Percentiles rank a stretch among this genome's conserved stretches.
Conservation (phyloP, 2,797 vertebrate species). For the Sebastes itinus region DNA sequence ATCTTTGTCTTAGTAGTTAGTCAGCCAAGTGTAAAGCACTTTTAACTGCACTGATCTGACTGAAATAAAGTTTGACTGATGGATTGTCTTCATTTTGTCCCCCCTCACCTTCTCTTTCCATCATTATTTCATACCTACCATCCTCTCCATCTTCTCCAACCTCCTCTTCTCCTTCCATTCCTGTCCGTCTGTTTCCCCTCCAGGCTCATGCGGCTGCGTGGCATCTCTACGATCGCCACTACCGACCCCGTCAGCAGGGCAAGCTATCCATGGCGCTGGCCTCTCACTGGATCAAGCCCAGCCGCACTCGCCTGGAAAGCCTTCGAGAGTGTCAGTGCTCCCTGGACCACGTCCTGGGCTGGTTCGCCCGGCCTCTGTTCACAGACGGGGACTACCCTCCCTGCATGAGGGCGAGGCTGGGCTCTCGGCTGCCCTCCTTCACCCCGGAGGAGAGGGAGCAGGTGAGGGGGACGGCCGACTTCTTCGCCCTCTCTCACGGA, state of each 20-base stretch:
- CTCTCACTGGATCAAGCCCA: constrained; percentile 96
- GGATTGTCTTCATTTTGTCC: not conserved
- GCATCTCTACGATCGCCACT: constrained; percentile 91
- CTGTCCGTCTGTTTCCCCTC: not conserved
- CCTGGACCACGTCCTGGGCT: constrained; percentile 93
- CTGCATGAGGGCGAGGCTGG: constrained; percentile 90
- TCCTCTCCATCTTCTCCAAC: not conserved
- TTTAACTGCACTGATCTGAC: not conserved
- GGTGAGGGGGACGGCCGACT: constrained; percentile 90
- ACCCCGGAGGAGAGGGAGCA: constrained; percentile 84
- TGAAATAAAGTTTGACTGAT: not conserved
- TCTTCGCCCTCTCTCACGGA: constrained; percentile 96
- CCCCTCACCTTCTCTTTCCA: not conserved
- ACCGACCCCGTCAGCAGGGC: constrained; percentile 88
- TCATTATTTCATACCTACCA: not conserved
- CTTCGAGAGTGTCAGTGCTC: constrained; percentile 91
- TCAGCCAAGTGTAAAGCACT: not conserved
- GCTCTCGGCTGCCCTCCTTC: constrained; percentile 88
- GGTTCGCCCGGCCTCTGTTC: constrained; percentile 96
- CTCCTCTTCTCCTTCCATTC: not conserved
- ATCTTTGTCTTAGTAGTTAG: not conserved
- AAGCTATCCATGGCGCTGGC: constrained; percentile 92
- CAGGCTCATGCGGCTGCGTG: constrained; percentile 94
- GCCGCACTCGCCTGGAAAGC: constrained; percentile 83
- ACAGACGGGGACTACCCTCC: constrained; percentile 93